Conservation (phyloP, 2,888 invertebrate genomes). For the Tortrix viridana region DNA sequence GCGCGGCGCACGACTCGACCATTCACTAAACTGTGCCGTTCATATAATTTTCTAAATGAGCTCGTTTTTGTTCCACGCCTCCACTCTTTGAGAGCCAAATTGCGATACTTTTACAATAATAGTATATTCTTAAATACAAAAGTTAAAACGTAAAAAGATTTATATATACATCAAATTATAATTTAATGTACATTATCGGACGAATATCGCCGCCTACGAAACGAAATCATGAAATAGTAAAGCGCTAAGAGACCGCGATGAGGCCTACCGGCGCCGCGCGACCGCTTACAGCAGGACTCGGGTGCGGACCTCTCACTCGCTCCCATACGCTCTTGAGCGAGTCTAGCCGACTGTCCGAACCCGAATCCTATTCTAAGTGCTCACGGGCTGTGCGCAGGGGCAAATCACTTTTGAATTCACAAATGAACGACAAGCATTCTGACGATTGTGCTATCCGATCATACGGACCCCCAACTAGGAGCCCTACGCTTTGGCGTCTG, state of each 20-base stretch:
- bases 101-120: slow-evolving; percentile 47
- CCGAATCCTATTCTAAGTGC: no score
- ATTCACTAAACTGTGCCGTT: slow-evolving; percentile 39
- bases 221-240: slow-evolving; percentile 18
- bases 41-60: slow-evolving; percentile 51
- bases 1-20: slow-evolving; percentile 9
- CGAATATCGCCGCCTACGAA: slow-evolving; percentile 34
- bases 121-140: slow-evolving; percentile 74
- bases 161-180: slow-evolving; percentile 79
- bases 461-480: not conserved
- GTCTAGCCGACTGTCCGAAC: no score
- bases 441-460: no score
- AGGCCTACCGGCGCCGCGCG: not conserved
- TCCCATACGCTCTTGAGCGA: no score
- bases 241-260: slow-evolving; percentile 15
- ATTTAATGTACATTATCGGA: slow-evolving; percentile 64
- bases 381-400: no score
- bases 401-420: no score
- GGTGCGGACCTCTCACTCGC: no score
- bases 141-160: slow-evolving; percentile 65
- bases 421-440: no score
- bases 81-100: slow-evolving; percentile 65
- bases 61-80: slow-evolving; percentile 50
- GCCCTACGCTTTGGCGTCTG: not conserved
- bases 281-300: no score